These are phyloP conservation scores for Myiotriccus ornatus DNA, from an alignment of 2,797 vertebrate genomes.

Conservation along the genomic window DNA sequence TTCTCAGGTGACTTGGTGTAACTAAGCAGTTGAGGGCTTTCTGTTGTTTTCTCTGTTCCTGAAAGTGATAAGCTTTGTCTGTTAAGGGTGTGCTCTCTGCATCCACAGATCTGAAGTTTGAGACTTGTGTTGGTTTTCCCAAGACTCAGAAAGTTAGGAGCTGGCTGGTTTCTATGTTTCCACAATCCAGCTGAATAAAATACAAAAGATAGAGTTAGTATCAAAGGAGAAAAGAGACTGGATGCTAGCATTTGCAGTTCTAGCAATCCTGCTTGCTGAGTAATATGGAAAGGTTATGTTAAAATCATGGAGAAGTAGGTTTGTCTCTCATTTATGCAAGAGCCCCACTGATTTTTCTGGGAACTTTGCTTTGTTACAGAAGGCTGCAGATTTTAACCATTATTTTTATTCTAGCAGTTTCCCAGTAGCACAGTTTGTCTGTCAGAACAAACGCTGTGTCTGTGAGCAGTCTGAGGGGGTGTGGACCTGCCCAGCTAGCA, in stretches of 20 bases:
- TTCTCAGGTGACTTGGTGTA: neutral
- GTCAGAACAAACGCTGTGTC: neutral
- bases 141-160: neutral
- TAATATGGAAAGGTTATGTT: neutral
- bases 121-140: neutral
- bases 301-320: neutral
- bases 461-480: neutral
- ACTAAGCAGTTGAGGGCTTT: neutral
- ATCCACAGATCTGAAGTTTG: fast-evolving
- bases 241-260: neutral
- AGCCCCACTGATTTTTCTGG: neutral
- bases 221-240: neutral
- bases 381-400: neutral
- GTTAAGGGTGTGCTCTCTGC: fast-evolving
- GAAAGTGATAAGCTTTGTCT: neutral
- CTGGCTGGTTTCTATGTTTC: neutral
- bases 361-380: neutral
- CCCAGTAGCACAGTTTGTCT: neutral
- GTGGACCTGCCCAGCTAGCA: neutral
- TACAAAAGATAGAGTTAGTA: neutral
- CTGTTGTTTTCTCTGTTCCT: neutral
- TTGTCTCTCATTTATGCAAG: neutral
- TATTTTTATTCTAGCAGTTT: neutral
- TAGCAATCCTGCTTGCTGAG: neutral
- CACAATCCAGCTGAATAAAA: neutral